Conservation (phyloP, 2,888 invertebrate species). For the Phaedon cochleariae region DNA sequence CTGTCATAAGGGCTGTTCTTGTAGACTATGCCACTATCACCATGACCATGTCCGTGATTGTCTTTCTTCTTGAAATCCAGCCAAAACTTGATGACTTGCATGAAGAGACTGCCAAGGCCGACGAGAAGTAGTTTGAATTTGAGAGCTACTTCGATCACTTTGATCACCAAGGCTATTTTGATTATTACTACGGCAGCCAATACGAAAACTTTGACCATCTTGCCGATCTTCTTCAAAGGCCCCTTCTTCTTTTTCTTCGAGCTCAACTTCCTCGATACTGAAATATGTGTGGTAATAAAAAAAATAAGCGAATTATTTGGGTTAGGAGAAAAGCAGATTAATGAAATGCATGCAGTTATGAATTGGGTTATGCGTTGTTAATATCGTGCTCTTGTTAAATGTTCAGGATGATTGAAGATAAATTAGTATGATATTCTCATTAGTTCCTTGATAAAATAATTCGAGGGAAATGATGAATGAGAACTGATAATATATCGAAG, state of each 20-base stretch:
- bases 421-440: no score
- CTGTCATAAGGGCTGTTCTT: constrained; percentile 40
- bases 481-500: no score
- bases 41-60: constrained; percentile 64
- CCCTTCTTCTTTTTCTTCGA: constrained; percentile 46
- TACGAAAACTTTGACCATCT: constrained; percentile 40
- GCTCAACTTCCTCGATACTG: constrained; percentile 32
- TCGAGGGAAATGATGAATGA: no score
- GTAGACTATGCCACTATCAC: constrained; percentile 42
- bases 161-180: constrained; percentile 66
- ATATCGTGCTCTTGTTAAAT: neutral
- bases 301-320: no score
- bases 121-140: constrained; percentile 81
- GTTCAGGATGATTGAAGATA: no score
- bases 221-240: constrained; percentile 40
- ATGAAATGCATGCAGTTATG: constrained; percentile 1
- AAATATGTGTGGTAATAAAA: constrained; percentile 30
- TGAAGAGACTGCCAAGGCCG: constrained; percentile 72
- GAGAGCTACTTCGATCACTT: constrained; percentile 76
- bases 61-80: constrained; percentile 71
- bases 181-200: constrained; percentile 38
- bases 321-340: constrained; percentile 4
- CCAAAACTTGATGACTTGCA: constrained; percentile 79
- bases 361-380: neutral
- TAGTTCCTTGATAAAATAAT: no score